These are phyloP conservation scores for Choloepus hoffmanni DNA, from an alignment of 2,113 vertebrate species.

Conservation along the genomic window DNA sequence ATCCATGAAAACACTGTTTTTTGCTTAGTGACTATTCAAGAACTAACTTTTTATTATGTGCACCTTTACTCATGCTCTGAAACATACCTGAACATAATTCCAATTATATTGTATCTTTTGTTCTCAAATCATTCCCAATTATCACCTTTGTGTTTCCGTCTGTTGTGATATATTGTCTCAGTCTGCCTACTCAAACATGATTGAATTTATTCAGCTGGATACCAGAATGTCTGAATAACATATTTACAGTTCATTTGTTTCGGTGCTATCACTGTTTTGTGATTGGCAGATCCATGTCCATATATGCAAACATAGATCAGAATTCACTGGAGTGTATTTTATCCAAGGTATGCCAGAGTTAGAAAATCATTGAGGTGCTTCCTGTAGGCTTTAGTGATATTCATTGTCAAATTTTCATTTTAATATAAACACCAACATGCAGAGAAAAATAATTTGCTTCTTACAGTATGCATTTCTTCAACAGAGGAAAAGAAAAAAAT, in stretches of 20 bases:
- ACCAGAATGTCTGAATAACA: slow-evolving; percentile 56
- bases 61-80: background rate
- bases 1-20: background rate
- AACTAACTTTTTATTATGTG: background rate
- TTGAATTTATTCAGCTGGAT: slow-evolving; percentile 69
- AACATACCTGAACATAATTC: slow-evolving; percentile 41
- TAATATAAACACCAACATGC: background rate
- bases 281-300: slow-evolving; percentile 24
- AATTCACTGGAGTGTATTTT: slow-evolving; percentile 21
- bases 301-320: slow-evolving; percentile 35
- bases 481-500: background rate
- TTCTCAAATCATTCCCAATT: slow-evolving; percentile 69
- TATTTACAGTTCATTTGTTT: slow-evolving; percentile 75
- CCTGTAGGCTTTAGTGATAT: background rate
- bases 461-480: background rate
- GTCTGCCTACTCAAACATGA: slow-evolving; percentile 63
- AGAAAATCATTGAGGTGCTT: background rate
- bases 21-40: background rate
- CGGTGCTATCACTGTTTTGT: slow-evolving; percentile 57
- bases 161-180: slow-evolving; percentile 25
- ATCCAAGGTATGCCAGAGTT: background rate
- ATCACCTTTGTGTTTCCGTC: slow-evolving; percentile 55
- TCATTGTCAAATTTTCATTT: background rate
- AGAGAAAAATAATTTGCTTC: background rate
- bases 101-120: background rate